Conservation (phyloP, 2,888 invertebrate genomes). For the Dynastes maya region DNA sequence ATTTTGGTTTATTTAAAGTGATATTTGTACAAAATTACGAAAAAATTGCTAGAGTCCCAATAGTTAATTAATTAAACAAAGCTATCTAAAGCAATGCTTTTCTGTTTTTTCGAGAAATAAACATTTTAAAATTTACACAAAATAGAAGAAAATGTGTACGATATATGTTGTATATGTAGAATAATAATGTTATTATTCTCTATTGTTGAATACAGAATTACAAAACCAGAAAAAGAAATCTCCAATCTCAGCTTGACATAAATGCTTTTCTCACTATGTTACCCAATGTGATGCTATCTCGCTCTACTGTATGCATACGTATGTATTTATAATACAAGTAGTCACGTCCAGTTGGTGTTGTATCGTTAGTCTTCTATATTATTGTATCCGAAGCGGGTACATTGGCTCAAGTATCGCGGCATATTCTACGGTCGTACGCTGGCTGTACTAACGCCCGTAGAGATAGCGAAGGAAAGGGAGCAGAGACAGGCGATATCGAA, state of each 20-base stretch:
- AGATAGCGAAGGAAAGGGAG: slow-evolving; percentile 6
- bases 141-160: no score
- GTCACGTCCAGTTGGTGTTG: slow-evolving; percentile 26
- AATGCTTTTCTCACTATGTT: slow-evolving; percentile 14
- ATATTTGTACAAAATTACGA: no score
- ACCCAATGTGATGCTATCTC: slow-evolving; percentile 1
- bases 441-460: background rate
- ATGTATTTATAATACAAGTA: slow-evolving; percentile 24
- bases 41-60: no score
- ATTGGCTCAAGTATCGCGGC: slow-evolving; percentile 3
- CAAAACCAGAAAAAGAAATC: background rate
- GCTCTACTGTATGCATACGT: slow-evolving; percentile 12
- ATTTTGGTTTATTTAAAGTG: no score
- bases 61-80: no score
- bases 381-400: slow-evolving; percentile 7
- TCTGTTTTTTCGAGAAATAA: no score
- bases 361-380: slow-evolving; percentile 25
- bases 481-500: slow-evolving; percentile 8
- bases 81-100: no score
- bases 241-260: slow-evolving; percentile 12
- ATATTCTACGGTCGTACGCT: background rate
- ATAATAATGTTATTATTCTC: no score
- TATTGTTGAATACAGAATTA: background rate
- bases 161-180: no score
- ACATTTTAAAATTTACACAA: no score